Conservation (phyloP, 2,797 vertebrate genomes). For the Argya squamiceps region DNA sequence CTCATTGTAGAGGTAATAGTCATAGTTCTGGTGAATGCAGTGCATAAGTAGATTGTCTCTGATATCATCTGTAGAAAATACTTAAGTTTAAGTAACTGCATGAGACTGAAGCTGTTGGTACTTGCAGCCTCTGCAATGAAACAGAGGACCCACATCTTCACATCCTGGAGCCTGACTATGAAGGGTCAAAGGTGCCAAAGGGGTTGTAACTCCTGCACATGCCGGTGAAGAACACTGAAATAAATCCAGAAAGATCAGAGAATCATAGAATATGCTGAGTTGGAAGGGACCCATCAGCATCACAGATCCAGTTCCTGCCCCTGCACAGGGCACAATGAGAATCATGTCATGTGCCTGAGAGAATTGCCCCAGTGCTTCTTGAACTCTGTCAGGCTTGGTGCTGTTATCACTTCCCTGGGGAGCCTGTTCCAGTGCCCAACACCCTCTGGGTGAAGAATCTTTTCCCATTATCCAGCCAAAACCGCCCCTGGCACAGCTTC, state of each 20-base stretch:
- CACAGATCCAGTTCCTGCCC: background rate
- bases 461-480: background rate
- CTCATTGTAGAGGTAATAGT: background rate
- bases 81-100: background rate
- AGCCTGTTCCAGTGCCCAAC: background rate
- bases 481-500: background rate
- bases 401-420: fast-evolving
- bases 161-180: background rate
- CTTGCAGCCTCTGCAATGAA: background rate
- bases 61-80: background rate
- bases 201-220: background rate
- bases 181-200: background rate
- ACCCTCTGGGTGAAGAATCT: background rate
- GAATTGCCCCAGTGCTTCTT: background rate
- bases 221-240: background rate
- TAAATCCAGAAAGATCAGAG: background rate
- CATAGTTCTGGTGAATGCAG: background rate
- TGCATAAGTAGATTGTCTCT: background rate
- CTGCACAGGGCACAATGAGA: background rate
- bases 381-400: background rate
- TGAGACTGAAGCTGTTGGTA: background rate
- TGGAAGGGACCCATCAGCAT: background rate
- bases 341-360: background rate
- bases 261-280: background rate
- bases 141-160: background rate